Percentiles rank a stretch among this genome's conserved stretches.
phyloP scores from a whole-genome alignment of 2,888 invertebrate species.

The Synergus gifuensis region DNA sequence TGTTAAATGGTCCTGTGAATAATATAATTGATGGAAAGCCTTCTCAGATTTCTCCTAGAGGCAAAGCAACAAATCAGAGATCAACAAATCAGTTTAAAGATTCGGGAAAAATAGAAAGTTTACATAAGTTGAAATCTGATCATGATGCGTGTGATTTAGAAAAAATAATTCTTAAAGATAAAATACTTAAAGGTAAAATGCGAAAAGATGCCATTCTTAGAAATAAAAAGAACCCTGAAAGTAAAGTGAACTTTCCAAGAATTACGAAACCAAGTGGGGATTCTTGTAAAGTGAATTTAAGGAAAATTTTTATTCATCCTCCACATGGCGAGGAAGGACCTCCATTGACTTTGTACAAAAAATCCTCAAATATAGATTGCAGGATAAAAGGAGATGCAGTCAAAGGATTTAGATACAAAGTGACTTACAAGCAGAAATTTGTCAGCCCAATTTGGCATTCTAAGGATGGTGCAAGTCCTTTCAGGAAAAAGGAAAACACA shows the following conservation, averaged over 20 bases:
- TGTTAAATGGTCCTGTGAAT: not conserved
- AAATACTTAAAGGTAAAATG: not conserved
- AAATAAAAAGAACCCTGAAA: not conserved
- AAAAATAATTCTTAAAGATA: not conserved
- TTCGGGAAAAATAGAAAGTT: not conserved
- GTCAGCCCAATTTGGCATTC: constrained; percentile 60
- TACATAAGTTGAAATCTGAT: not conserved
- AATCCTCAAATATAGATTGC: constrained; percentile 66
- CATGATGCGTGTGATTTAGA: not conserved
- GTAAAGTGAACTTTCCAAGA: constrained; percentile 46
- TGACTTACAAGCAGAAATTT: constrained; percentile 68
- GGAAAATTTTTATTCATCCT: constrained; percentile 67
- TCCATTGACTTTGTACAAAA: constrained; percentile 66
- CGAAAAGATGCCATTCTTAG: not conserved
- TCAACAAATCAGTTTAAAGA: not conserved
- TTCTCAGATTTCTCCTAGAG: not conserved
- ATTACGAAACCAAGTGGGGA: constrained; percentile 51
- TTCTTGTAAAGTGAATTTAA: constrained; percentile 46
- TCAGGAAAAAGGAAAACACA: constrained; percentile 43
- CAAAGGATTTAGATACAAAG: constrained; percentile 64
- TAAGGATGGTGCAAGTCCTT: constrained; percentile 45
- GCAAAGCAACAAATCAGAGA: not conserved
- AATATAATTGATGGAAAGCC: not conserved
- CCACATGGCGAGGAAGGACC: constrained; percentile 62
- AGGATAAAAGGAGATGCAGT: constrained; percentile 57